Evolutionary conservation across 2,888 invertebrate species (phyloP).

Genomic region (Conchocele bisecta): DNA sequence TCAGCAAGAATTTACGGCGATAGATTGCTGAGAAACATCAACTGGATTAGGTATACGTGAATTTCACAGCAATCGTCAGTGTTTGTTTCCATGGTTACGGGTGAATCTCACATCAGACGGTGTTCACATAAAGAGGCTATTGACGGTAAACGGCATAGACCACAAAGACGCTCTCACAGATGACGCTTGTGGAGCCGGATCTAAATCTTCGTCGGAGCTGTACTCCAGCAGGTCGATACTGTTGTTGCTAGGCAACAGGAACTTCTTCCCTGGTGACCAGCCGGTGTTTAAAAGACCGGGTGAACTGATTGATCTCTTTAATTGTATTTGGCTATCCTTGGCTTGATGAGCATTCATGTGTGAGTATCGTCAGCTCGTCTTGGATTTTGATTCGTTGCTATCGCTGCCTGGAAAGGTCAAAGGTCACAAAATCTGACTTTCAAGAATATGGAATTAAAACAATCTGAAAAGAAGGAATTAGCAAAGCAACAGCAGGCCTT

Average conservation of each 20-base stretch:
- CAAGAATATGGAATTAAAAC: too few relatives aligned
- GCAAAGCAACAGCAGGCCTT: too few relatives aligned
- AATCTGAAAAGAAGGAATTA: too few relatives aligned
- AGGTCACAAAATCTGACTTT: too few relatives aligned
- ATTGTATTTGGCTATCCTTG: conserved; percentile 28
- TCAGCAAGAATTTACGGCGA: too few relatives aligned
- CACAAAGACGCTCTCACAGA: conserved; percentile 29
- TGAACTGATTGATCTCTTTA: too few relatives aligned
- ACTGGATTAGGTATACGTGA: too few relatives aligned
- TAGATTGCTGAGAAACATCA: too few relatives aligned
- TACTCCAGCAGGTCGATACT: conserved; percentile 56
- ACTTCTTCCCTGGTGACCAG: conserved; percentile 11
- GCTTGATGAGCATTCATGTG: conserved; percentile 53
- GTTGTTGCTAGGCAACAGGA: conserved; percentile 52
- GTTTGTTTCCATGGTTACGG: not conserved
- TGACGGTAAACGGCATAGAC: conserved; percentile 45
- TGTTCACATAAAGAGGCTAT: conserved; percentile 38
- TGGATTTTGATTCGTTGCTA: not conserved
- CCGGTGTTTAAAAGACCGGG: too few relatives aligned
- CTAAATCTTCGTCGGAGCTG: conserved; percentile 26
- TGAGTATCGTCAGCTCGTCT: conserved; percentile 55
- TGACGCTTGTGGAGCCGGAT: conserved; percentile 40
- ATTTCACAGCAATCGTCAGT: too few relatives aligned
- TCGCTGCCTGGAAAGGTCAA: too few relatives aligned
- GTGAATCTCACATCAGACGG: not conserved